Percentiles rank a stretch among this genome's conserved stretches.
These are phyloP conservation scores for Thaumetopoea pityocampa DNA, from an alignment of 1,140 invertebrate species.

Conservation along the genomic window DNA sequence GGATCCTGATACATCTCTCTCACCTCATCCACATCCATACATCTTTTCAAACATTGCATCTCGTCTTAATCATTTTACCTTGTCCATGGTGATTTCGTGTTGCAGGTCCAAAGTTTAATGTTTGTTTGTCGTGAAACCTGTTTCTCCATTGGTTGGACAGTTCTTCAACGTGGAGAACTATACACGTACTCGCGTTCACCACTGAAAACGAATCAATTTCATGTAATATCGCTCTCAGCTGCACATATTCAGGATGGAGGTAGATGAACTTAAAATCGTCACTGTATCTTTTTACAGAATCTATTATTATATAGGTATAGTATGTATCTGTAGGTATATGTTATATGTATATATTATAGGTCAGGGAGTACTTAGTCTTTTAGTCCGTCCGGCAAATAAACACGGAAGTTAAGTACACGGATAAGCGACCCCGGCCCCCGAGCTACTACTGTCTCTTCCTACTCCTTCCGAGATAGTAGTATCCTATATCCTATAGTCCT, in stretches of 20 bases:
- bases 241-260: background rate
- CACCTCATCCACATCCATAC: too few relatives aligned
- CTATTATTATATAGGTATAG: too few relatives aligned
- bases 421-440: too few relatives aligned
- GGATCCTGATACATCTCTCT: too few relatives aligned
- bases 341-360: too few relatives aligned
- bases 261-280: background rate
- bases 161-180: conserved; percentile 74
- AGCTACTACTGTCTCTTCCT: too few relatives aligned
- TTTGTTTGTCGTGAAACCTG: conserved; percentile 11
- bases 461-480: too few relatives aligned
- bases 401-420: too few relatives aligned
- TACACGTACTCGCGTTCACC: conserved; percentile 78
- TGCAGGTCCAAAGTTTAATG: conserved; percentile 1
- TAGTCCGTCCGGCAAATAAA: too few relatives aligned
- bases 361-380: too few relatives aligned
- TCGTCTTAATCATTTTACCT: background rate
- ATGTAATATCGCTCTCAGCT: background rate
- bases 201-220: conserved; percentile 51
- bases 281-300: background rate
- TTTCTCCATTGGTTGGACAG: conserved; percentile 9
- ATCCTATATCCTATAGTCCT: too few relatives aligned
- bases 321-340: too few relatives aligned
- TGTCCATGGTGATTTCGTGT: conserved; percentile 3
- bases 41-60: conserved; percentile 24